Evolutionary conservation across 2,888 invertebrate species (phyloP), one percentile per base, ranked within the genome.

Genomic region (Eupsilia transversa): DNA sequence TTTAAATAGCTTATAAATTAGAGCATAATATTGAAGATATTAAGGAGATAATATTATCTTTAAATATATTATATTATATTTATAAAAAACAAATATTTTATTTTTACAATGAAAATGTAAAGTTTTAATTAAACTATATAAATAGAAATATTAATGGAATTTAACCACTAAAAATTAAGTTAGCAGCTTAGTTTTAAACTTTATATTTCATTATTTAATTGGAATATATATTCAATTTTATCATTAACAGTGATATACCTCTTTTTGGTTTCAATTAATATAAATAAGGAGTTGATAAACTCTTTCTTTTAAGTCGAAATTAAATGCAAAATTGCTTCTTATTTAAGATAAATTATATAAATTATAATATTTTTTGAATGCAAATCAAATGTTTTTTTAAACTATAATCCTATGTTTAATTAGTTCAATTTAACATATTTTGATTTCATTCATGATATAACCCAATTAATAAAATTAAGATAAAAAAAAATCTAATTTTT

Each of bases 191-290:
- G 93, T 91, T 92, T 93, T 90, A 92, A 92, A 90, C 82, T 87
- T 90, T 92, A 93, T 97, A 97, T 96, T 97, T 97, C 97, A 6
- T 10, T 0, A 46, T 84, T 92, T 92, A 97, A 97, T 97, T 97
- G 97, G 97, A 97, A 94, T 88, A 1, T 60, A 71, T 72, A 92
- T 94, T 96, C 97, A 97, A 91, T 97, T 80, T 82, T 96, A 97
- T 97, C 96, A 97, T 97, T 97, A 97, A 97, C 97, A 97, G 96
- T 97, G 96, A 97, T 96, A 97, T 94, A 96, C 97, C 97, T 97
- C 97, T 97, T 79, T 93, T 97, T 97, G 96, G 96, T 95, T 97
- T 97, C 94, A 96, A 96, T 96, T 95, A 96, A 96, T 96, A 0
- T 80, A 93, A 94, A 95, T 96, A 97, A 96, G 96, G 97, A 96